phyloP scores from a whole-genome alignment of 2,113 vertebrate genomes.

The Oncorhynchus tshawytscha region DNA sequence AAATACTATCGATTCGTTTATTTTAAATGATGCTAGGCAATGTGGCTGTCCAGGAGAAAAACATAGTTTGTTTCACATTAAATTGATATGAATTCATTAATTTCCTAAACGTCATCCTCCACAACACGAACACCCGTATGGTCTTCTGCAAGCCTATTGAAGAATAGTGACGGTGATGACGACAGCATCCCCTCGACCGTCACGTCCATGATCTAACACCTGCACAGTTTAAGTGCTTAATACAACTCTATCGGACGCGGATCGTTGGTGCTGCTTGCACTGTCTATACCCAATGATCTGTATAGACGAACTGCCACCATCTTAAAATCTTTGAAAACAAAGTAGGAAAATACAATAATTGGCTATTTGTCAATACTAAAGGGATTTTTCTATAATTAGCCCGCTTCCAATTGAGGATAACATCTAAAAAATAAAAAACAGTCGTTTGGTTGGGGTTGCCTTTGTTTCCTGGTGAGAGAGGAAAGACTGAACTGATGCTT shows the following conservation, averaged over 20 bases:
- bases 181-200: conserved; percentile 54
- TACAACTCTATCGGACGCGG: conserved; percentile 45
- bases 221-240: conserved; percentile 42
- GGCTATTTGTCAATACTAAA: background rate
- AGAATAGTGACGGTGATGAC: conserved; percentile 41
- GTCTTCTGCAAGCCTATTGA: no score
- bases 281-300: background rate
- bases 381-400: background rate
- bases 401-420: background rate
- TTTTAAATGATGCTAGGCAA: no score
- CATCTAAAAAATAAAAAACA: background rate
- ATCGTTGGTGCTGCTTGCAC: conserved; percentile 47
- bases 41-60: no score
- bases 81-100: background rate
- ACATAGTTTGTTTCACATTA: background rate
- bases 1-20: no score
- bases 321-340: conserved; percentile 28
- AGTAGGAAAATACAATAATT: background rate
- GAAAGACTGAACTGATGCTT: conserved; percentile 44
- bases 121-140: no score
- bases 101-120: background rate
- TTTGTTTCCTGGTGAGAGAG: conserved; percentile 38
- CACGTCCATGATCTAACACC: conserved; percentile 46
- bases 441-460: conserved; percentile 27
- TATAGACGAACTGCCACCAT: conserved; percentile 46